Base-by-base conservation (phyloP, 2,888 invertebrate species). In the Torymus aiolomorphi region DNA sequence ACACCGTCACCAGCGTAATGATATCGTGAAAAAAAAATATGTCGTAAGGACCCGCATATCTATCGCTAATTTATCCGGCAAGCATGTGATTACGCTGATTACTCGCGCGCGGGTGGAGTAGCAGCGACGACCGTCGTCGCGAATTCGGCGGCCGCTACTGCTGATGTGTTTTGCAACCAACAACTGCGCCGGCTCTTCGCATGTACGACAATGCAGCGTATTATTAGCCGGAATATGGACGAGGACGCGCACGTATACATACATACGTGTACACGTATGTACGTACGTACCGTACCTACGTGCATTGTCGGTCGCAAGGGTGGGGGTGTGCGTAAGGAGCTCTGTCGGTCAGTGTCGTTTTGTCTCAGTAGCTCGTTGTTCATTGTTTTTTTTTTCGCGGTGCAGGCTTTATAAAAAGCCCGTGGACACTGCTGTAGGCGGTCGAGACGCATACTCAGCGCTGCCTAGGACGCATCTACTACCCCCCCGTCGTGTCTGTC, bases 381-480 rank as follows among this genome's bases (percentile, higher is more conserved):
- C 31, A 31, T 31, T 31, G 31, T 31, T 31, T 31, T 31, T 24
- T 24, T 1, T 31, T n/a, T 49, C 18, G 20, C 57, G 18, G 42
- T 18, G 14, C n/a, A n/a, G n/a, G 61, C 75, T 79, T 79, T 80
- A 76, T 80, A 80, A 76, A 79, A 79, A 76, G 70, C 31, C 2
- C 31, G 8, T 8, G 3, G 2, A 31, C 31, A 3, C 0, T 31
- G 8, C 31, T 5, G 5, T 31, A 8, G 31, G 8, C 4, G 31
- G 31, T 31, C 31, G 31, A 31, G 31, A 31, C 31, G 31, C 4
- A 31, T 31, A 31, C 31, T 5, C 31, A 31, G 31, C 31, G 31
- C 8, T 31, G 31, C 31, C 49, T 20, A 20, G 52, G 1, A 18
- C 54, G 62, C 69, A 56, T 61, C 31, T 31, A 31, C 31, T 31